phyloP scores from a whole-genome alignment of 2,888 invertebrate species.

The Mylabris sibirica region DNA sequence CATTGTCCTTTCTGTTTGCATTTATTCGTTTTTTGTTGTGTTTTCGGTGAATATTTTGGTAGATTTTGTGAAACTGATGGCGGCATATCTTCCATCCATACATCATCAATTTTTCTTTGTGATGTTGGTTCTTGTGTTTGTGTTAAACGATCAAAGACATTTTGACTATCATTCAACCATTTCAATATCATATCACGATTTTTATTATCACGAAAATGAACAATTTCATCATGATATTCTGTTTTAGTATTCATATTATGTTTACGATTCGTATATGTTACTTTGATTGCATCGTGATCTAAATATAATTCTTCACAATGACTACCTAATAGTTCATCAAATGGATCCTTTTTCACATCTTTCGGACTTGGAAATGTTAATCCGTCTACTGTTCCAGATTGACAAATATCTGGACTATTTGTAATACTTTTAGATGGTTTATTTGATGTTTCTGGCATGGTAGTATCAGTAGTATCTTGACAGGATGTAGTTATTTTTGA shows the following conservation, averaged over 20 bases:
- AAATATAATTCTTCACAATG: not conserved
- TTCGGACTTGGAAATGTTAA: not conserved
- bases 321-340: slow-evolving; percentile 18
- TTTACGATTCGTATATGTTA: slow-evolving; percentile 12
- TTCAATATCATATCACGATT: slow-evolving; percentile 38
- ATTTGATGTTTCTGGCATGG: not conserved
- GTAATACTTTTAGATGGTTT: not conserved
- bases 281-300: not conserved
- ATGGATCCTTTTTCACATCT: slow-evolving; percentile 13
- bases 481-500: not conserved
- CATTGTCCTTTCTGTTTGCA: not conserved
- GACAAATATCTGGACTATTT: not conserved
- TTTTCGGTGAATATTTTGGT: slow-evolving; percentile 24
- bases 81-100: slow-evolving; percentile 29
- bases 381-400: not conserved
- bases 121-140: slow-evolving; percentile 40
- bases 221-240: slow-evolving; percentile 30
- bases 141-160: slow-evolving; percentile 46
- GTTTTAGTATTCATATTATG: slow-evolving; percentile 35
- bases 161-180: slow-evolving; percentile 49
- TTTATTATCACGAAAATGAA: slow-evolving; percentile 39
- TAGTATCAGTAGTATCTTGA: not conserved
- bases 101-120: slow-evolving; percentile 6
- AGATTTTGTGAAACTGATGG: slow-evolving; percentile 38
- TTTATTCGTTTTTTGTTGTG: not conserved